Conservation (phyloP, 2,888 invertebrate genomes). For the Eilema sororculum region DNA sequence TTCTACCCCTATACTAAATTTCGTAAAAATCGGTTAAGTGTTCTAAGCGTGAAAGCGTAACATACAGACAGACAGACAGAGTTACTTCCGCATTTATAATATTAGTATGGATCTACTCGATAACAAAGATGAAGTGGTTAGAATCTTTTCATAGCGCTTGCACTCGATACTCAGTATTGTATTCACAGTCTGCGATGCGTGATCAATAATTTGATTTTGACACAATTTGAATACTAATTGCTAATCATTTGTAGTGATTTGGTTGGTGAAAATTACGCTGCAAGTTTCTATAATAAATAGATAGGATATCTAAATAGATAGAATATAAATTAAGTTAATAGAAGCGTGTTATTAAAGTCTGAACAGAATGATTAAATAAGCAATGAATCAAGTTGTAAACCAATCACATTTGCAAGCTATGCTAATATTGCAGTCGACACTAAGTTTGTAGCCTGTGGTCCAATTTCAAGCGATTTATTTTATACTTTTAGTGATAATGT, state of each 20-base stretch:
- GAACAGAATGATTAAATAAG: background rate
- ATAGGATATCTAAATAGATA: background rate
- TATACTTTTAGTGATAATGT: background rate
- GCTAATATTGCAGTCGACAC: slow-evolving; percentile 12
- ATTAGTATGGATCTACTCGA: too few species aligned
- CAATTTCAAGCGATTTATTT: slow-evolving; percentile 28
- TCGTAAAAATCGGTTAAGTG: too few species aligned
- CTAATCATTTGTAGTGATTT: background rate
- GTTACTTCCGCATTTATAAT: too few species aligned
- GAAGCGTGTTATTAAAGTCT: background rate
- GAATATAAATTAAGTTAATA: background rate
- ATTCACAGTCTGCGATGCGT: background rate
- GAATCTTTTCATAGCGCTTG: too few species aligned
- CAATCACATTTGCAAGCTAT: slow-evolving; percentile 8
- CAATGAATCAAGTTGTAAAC: background rate
- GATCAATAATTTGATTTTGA: background rate
- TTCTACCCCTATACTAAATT: too few species aligned
- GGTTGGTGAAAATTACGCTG: background rate
- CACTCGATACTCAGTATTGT: too few species aligned
- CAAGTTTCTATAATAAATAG: background rate
- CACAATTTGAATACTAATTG: background rate
- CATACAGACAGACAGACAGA: too few species aligned
- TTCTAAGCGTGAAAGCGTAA: too few species aligned
- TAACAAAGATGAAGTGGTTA: too few species aligned
- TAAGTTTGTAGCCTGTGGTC: slow-evolving; percentile 30